These are phyloP conservation scores for Pseudomyrmex flavicornis DNA, from an alignment of 1,140 invertebrate species.

Conservation along the genomic window DNA sequence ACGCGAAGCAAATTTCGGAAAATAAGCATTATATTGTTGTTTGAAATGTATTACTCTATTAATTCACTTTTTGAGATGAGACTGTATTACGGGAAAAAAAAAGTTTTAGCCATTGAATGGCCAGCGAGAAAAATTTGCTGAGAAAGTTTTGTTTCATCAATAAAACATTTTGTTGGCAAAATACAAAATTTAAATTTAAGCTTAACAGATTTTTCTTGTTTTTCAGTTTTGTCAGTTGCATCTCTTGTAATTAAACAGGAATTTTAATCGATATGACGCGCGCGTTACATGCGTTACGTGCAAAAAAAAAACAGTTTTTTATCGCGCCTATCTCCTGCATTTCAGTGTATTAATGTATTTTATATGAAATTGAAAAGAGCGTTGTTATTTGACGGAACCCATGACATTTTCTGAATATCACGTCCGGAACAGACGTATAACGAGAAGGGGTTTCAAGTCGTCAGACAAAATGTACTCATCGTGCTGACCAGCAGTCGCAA, in stretches of 20 bases:
- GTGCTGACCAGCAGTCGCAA: slow-evolving; percentile 18
- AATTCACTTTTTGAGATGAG: slow-evolving; percentile 8
- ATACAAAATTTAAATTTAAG: no score
- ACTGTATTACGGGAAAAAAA: background rate
- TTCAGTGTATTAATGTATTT: background rate
- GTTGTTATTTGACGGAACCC: slow-evolving; percentile 28
- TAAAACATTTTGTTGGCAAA: no score
- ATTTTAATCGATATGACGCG: slow-evolving; percentile 17
- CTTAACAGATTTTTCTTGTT: no score
- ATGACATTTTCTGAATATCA: slow-evolving; percentile 29
- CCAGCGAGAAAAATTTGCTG: no score
- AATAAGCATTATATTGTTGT: slow-evolving; percentile 57
- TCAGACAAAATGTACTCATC: slow-evolving; percentile 51
- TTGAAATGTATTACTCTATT: slow-evolving; percentile 28
- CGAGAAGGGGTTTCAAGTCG: slow-evolving; percentile 7
- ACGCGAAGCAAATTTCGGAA: slow-evolving; percentile 55
- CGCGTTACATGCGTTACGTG: background rate
- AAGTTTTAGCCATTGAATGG: no score
- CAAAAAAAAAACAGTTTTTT: background rate
- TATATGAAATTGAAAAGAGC: slow-evolving; percentile 2
- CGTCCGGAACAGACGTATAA: background rate
- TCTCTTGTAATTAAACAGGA: slow-evolving; percentile 15
- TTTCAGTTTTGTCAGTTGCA: no score
- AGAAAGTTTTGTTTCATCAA: no score
- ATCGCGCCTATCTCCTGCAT: no score